Evolutionary conservation across 2,888 invertebrate species (phyloP), one percentile per base, ranked within the genome.

Genomic region (Pycnomerus fuliginosus): DNA sequence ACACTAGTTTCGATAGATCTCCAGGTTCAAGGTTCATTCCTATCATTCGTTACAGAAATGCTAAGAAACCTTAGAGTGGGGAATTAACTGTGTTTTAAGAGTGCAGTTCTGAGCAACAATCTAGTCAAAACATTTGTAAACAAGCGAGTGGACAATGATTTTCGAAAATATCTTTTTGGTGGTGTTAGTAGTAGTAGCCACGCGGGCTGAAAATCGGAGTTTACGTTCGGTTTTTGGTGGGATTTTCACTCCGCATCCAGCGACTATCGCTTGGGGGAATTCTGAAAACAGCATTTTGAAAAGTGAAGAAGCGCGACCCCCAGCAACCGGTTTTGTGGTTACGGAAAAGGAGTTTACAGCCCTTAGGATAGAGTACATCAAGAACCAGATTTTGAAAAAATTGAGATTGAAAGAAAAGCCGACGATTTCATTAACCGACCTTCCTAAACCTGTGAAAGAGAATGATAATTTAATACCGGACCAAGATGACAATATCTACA

Each of bases 381-480:
- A 90, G 70, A 83, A 87, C 67, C 89, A 90, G 73, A 91, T 91
- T 16, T 67, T 91, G 58, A 86, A 85, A 72, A 90, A 90, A 70
- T 64, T 91, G 39, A 72, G 90, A 50, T 70, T 91, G 39, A 85
- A 83, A 41, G 85, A 85, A 69, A 84, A 85, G 60, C 89, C 90
- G 3, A 80, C 80, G 12, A 72, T 82, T 55, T 77, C 81, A 1
- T 71, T 80, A 32, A 76, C 80, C 48, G 79, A 81, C 38, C 70
- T 90, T 56, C 90, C 90, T 0, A 81, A 82, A 68, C 89, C 89
- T 3, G 80, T 90, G 47, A 84, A 84, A 29, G 85, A 85, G 57
- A 87, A 87, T 3, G 80, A 83, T 61, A 84, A 83, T 45, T 70
- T 79, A 8, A 73, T 80, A 49, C 74, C 76, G 15, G 68, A 70